A percentile compares a stretch with the other conserved stretches of the same genome.
Conservation (phyloP, 2,888 invertebrate species). For the Koerneria pararmatus region DNA sequence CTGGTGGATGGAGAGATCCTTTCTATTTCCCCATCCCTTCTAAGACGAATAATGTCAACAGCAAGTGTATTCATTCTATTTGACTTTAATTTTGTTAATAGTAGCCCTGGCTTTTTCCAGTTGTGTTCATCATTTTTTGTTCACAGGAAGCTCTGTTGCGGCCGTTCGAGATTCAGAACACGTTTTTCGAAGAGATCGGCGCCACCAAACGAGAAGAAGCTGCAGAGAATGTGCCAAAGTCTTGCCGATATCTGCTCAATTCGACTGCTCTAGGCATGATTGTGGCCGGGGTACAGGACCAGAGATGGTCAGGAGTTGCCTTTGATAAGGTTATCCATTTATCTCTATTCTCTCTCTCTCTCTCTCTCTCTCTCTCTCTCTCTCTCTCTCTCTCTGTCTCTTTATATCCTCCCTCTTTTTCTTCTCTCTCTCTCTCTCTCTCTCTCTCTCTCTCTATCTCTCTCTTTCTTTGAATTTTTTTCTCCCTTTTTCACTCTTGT, state of each 20-base stretch:
- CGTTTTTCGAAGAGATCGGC: background rate
- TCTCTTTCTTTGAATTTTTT: background rate
- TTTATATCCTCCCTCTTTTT: slow-evolving; percentile 1
- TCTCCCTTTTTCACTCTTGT: no score
- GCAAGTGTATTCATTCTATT: no score
- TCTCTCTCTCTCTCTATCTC: background rate
- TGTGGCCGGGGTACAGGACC: no score
- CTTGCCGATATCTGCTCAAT: no score
- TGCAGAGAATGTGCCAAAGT: no score
- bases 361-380: background rate
- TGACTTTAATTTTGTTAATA: no score
- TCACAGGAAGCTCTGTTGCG: slow-evolving; percentile 16
- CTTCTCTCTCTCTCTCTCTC: background rate
- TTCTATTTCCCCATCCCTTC: no score
- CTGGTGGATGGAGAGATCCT: no score
- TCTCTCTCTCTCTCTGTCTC: background rate
- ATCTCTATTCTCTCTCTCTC: background rate
- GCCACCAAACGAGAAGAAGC: no score
- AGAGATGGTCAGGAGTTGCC: no score
- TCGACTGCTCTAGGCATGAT: no score
- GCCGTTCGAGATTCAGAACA: slow-evolving; percentile 8
- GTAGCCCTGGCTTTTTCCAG: background rate
- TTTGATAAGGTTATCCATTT: background rate
- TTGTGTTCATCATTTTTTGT: background rate
- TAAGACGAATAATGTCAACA: no score